Evolutionary conservation across 2,888 invertebrate species (phyloP).

Genomic region (Sisyra terminalis): DNA sequence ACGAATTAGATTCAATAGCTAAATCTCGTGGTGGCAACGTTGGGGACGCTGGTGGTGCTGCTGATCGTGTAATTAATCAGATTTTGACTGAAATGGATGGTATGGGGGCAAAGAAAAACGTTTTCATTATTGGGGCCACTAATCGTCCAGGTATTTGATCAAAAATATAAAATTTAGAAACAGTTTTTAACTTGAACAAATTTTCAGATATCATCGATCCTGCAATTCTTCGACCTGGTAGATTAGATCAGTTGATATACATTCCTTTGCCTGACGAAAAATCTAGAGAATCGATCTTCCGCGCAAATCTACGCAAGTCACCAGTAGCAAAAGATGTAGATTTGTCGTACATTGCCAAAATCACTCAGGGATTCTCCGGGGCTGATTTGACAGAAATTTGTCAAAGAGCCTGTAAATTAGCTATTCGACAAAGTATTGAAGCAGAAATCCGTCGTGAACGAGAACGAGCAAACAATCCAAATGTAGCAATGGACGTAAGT

Average conservation of each 20-base stretch:
- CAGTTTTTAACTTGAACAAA: no score
- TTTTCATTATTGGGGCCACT: conserved; percentile 96
- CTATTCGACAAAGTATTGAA: conserved; percentile 96
- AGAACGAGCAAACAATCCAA: conserved; percentile 61
- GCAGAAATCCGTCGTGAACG: conserved; percentile 84
- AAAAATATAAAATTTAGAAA: not conserved
- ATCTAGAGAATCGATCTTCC: conserved; percentile 90
- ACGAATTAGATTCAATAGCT: conserved; percentile 98
- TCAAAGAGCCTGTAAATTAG: conserved; percentile 97
- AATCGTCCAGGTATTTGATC: conserved; percentile 46
- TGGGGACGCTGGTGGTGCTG: conserved; percentile 96
- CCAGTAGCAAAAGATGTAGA: conserved; percentile 94
- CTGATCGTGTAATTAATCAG: conserved; percentile 98
- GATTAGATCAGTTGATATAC: conserved; percentile 98
- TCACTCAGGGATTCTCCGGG: conserved; percentile 93
- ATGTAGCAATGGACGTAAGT: conserved; percentile 72
- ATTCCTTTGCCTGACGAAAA: conserved; percentile 99
- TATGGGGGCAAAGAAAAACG: conserved; percentile 99
- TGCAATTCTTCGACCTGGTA: conserved; percentile 94
- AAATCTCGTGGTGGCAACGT: conserved; percentile 95
- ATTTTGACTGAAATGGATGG: conserved; percentile 99
- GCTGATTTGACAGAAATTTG: conserved; percentile 99
- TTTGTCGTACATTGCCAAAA: conserved; percentile 70
- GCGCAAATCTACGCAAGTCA: conserved; percentile 89
- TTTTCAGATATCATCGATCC: conserved; percentile 96